phyloP scores from a whole-genome alignment of 2,113 vertebrate species.

The Catharus fuscescens region DNA sequence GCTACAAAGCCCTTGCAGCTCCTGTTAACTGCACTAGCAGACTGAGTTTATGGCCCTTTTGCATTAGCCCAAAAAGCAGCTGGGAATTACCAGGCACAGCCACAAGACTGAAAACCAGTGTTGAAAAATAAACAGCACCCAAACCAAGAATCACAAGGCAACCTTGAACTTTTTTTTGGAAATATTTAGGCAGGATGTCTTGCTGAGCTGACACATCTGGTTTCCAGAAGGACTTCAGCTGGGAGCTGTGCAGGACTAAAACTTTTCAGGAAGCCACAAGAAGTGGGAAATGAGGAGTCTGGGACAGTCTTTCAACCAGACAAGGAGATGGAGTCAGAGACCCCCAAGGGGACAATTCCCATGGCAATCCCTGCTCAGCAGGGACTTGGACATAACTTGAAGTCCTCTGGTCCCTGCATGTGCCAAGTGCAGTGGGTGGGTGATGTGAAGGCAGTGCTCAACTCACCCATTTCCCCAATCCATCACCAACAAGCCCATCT shows the following conservation, averaged over 20 bases:
- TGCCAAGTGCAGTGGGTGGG: neutral
- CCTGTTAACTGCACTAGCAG: neutral
- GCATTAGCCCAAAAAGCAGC: neutral
- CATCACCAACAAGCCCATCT: neutral
- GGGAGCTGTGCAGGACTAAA: neutral
- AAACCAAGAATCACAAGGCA: slow-evolving; percentile 17
- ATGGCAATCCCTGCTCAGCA: neutral
- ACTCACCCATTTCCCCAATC: neutral
- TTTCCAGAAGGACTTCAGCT: slow-evolving; percentile 50
- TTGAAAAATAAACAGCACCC: neutral
- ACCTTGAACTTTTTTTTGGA: slow-evolving; percentile 38
- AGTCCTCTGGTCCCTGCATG: neutral
- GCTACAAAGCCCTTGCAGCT: neutral
- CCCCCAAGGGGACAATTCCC: neutral
- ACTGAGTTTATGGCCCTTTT: neutral
- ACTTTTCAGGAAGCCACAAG: neutral
- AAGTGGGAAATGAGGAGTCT: neutral
- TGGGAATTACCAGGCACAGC: neutral
- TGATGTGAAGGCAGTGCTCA: neutral
- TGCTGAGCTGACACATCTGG: slow-evolving; percentile 54
- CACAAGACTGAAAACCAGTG: neutral
- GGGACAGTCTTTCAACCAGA: neutral
- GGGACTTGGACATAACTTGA: neutral
- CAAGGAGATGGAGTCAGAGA: neutral
- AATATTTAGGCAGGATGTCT: slow-evolving; percentile 47